phyloP scores from a whole-genome alignment of 1,140 invertebrate genomes.

The Rhopalosiphum padi region DNA sequence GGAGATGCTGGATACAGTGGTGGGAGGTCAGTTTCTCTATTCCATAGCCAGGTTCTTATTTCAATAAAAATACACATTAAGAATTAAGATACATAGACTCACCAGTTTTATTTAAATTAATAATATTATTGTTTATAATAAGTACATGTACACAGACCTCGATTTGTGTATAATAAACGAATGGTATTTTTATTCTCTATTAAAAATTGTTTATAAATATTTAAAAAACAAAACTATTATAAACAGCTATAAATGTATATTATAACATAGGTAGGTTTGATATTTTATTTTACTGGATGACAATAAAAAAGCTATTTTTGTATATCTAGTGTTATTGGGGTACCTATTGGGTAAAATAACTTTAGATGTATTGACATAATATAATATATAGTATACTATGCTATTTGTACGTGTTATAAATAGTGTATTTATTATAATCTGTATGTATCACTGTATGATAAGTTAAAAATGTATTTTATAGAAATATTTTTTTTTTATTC shows the following conservation, averaged over 20 bases:
- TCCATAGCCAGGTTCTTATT: background rate
- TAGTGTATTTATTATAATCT: background rate
- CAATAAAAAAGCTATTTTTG: background rate
- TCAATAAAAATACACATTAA: background rate
- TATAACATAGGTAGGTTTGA: background rate
- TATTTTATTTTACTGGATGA: background rate
- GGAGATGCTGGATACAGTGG: background rate
- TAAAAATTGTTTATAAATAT: background rate
- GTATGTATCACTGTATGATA: background rate
- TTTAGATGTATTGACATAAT: background rate
- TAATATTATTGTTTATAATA: background rate
- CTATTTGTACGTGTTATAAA: background rate
- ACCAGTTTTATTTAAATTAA: background rate
- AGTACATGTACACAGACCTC: background rate
- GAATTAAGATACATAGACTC: background rate
- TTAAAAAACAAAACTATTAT: background rate
- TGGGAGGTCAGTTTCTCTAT: background rate
- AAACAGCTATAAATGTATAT: background rate
- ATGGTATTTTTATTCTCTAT: background rate
- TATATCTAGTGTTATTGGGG: background rate
- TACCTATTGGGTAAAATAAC: background rate
- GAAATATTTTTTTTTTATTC: no score
- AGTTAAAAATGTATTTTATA: background rate
- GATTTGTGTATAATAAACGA: background rate
- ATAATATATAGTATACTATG: background rate